Evolutionary conservation across 2,113 vertebrate genomes (phyloP).

Genomic region (Thunnus thynnus): DNA sequence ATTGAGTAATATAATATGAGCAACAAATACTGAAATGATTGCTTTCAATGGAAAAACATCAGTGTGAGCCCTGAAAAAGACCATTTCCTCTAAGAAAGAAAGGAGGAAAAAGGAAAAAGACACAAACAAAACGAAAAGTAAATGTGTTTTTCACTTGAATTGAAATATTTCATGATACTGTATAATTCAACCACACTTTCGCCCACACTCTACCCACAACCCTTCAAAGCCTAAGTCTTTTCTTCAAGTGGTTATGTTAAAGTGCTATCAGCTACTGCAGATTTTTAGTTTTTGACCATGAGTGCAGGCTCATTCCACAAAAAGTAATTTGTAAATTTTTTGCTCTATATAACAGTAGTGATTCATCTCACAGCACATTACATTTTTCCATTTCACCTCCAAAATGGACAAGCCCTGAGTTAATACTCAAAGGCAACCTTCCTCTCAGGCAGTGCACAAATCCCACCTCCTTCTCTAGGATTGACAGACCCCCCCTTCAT

Average conservation of each 20-base stretch:
- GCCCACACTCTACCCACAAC: neutral
- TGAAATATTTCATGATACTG: neutral
- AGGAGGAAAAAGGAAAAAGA: neutral
- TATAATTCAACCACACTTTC: neutral
- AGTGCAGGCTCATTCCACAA: constrained; percentile 35
- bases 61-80: neutral
- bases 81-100: neutral
- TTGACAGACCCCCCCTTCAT: too few species aligned
- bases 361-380: constrained; percentile 51
- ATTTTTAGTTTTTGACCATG: constrained; percentile 10
- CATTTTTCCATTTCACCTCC: constrained; percentile 41
- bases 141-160: neutral
- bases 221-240: neutral
- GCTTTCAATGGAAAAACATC: neutral
- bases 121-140: neutral
- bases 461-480: neutral
- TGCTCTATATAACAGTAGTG: constrained; percentile 45
- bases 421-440: constrained; percentile 6
- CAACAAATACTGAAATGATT: neutral
- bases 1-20: neutral
- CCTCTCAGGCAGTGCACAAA: neutral
- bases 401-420: constrained; percentile 30
- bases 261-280: constrained; percentile 22
- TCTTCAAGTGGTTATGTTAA: constrained; percentile 25
- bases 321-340: constrained; percentile 46